These are phyloP conservation scores for Bos javanicus DNA, from an alignment of 2,113 vertebrate species.

Conservation along the genomic window DNA sequence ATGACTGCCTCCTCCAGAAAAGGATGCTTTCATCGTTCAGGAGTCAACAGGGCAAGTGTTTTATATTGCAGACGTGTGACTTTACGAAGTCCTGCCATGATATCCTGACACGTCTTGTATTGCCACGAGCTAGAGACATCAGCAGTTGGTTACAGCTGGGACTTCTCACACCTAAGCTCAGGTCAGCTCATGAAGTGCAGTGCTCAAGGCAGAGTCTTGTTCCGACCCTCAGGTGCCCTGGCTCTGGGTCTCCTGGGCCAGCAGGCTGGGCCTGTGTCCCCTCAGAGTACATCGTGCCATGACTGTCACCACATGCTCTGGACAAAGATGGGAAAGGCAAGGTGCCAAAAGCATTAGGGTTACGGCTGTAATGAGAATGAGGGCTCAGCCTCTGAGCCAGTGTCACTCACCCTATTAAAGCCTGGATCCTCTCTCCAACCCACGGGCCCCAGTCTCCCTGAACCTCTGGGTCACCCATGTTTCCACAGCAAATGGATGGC, in stretches of 20 bases:
- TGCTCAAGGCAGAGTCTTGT: neutral
- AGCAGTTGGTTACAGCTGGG: neutral
- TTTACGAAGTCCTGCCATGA: fast-evolving
- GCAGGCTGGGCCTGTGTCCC: neutral
- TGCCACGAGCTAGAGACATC: fast-evolving
- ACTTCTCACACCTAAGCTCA: neutral
- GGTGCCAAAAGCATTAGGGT: neutral
- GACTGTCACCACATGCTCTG: neutral
- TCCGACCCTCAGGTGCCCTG: neutral
- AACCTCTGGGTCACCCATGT: neutral
- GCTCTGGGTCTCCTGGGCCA: neutral
- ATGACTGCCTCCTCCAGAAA: neutral
- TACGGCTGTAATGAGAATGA: neutral
- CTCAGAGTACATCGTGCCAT: fast-evolving
- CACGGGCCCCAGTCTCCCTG: neutral
- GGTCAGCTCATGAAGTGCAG: too few relatives aligned
- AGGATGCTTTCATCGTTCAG: neutral
- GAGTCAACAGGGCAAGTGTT: neutral
- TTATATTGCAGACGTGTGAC: neutral
- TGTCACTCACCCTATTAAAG: neutral
- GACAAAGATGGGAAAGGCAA: neutral
- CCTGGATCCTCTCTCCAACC: neutral
- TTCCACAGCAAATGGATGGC: neutral
- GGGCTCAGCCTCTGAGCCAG: neutral
- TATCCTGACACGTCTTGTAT: fast-evolving